Evolutionary conservation across 2,797 vertebrate species (phyloP).

Genomic region (Melanotaenia nigrans): DNA sequence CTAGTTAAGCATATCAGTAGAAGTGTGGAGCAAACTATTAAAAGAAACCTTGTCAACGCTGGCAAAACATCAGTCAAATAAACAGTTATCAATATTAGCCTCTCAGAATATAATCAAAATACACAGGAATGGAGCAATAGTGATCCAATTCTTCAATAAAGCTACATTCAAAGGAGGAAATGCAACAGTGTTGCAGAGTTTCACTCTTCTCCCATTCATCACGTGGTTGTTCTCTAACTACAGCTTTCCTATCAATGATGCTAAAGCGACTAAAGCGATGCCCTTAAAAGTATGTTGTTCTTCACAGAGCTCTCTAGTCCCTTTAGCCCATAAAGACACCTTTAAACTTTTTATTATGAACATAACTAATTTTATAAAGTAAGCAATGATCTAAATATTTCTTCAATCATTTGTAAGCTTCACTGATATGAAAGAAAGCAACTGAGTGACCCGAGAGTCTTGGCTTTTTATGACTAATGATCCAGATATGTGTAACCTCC

Average conservation of each 20-base stretch:
- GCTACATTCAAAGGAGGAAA: too few relatives aligned
- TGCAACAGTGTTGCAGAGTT: too few relatives aligned
- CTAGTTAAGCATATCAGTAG: too few relatives aligned
- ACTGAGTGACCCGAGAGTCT: conserved; percentile 26
- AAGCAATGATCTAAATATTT: conserved; percentile 10
- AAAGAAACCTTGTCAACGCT: neutral
- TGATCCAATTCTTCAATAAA: neutral
- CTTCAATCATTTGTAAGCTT: neutral
- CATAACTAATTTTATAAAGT: neutral
- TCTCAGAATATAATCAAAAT: neutral
- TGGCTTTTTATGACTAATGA: conserved; percentile 60
- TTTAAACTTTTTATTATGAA: neutral
- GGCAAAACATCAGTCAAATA: neutral
- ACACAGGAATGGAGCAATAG: neutral
- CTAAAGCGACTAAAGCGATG: neutral
- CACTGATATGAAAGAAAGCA: conserved; percentile 27
- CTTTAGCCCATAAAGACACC: neutral
- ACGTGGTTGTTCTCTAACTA: too few relatives aligned
- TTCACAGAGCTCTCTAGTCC: neutral
- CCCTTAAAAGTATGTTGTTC: neutral
- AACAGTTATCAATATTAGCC: neutral
- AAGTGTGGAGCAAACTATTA: too few relatives aligned
- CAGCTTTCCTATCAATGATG: neutral
- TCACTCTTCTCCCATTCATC: too few relatives aligned
- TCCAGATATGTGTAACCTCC: conserved; percentile 55